phyloP scores from a whole-genome alignment of 2,888 invertebrate species.

The Xiphydria camelus region DNA sequence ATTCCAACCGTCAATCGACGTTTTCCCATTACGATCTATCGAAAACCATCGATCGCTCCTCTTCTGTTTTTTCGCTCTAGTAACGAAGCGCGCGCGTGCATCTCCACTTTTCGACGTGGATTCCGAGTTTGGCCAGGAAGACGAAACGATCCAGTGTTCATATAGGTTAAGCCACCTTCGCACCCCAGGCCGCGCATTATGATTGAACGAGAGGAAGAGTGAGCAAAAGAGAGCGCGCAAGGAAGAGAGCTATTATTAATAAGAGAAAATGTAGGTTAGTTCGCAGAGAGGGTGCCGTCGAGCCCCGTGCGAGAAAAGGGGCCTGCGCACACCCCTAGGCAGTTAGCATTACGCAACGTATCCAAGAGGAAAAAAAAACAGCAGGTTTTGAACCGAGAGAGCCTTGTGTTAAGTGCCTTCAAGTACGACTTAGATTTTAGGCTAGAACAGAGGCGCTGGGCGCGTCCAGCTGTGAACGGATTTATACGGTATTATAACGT shows the following conservation, averaged over 20 bases:
- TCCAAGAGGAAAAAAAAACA: constrained; percentile 10
- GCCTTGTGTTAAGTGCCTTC: constrained; percentile 59
- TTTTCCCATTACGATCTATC: no score
- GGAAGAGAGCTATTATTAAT: constrained; percentile 22
- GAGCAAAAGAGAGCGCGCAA: constrained; percentile 4
- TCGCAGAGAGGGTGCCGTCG: constrained; percentile 9
- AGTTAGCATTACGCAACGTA: constrained; percentile 5
- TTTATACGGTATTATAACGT: constrained; percentile 51
- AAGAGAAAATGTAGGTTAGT: constrained; percentile 20
- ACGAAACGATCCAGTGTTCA: constrained; percentile 1
- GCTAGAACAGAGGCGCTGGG: constrained; percentile 55
- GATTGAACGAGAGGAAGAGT: constrained; percentile 12
- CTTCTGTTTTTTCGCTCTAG: no score
- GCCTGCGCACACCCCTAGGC: neutral
- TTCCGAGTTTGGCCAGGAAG: no score
- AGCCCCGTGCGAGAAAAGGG: constrained; percentile 4
- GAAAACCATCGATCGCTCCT: no score
- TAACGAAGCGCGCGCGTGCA: no score
- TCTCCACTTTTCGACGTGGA: no score
- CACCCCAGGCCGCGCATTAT: neutral
- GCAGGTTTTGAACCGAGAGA: constrained; percentile 53
- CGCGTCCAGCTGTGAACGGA: constrained; percentile 50
- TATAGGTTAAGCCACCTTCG: neutral
- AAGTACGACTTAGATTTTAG: constrained; percentile 57
- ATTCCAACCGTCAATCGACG: no score